Conservation (phyloP, 2,888 invertebrate species). For the Adelognathus sp. region DNA sequence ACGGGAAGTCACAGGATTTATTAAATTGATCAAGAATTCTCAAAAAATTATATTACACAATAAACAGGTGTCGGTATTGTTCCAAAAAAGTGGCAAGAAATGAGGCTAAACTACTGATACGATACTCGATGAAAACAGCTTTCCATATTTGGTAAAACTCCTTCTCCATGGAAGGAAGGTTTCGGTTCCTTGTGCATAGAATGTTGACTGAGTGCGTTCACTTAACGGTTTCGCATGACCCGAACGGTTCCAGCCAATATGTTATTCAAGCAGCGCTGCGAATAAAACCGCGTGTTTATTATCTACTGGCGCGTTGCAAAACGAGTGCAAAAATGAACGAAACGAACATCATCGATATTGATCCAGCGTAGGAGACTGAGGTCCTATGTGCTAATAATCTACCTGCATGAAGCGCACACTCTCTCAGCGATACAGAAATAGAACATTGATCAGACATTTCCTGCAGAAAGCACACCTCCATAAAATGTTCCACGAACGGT, state of each 20-base stretch:
- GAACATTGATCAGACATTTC: constrained; percentile 16
- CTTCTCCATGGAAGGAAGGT: constrained; percentile 19
- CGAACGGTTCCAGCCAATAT: background rate
- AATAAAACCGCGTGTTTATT: constrained; percentile 17
- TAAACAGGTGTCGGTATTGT: too few relatives aligned
- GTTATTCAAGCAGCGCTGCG: constrained; percentile 11
- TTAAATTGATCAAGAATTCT: too few relatives aligned
- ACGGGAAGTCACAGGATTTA: background rate
- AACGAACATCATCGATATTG: background rate
- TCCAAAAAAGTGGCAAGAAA: too few relatives aligned
- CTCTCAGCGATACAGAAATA: constrained; percentile 26
- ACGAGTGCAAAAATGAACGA: constrained; percentile 18
- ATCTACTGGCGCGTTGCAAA: constrained; percentile 9
- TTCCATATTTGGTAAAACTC: constrained; percentile 28
- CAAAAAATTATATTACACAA: too few relatives aligned
- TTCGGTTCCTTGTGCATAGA: background rate
- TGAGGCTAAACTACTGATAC: background rate
- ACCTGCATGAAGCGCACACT: background rate
- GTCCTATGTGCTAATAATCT: background rate
- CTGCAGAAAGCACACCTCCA: background rate
- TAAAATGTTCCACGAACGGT: background rate
- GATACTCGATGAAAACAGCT: constrained; percentile 8
- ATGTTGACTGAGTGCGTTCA: background rate
- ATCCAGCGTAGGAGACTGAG: constrained; percentile 4
- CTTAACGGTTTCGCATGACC: background rate